Conservation (phyloP, 2,888 invertebrate species). For the Chaetoderma sp. region DNA sequence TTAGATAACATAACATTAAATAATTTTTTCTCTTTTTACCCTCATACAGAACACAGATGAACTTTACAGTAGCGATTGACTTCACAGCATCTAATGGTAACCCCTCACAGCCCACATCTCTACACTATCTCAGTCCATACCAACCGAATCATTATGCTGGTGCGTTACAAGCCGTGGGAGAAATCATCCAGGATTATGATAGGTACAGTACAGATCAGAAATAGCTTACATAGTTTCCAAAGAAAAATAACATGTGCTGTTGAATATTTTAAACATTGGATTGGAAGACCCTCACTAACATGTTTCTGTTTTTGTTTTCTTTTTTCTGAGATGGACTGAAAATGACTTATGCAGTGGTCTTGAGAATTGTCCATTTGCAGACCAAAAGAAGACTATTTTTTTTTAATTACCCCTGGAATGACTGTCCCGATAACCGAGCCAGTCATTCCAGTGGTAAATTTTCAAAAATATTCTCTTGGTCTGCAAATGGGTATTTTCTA, state of each 20-base stretch:
- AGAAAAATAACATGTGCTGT: neutral
- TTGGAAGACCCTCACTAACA: neutral
- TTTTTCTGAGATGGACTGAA: too few species aligned
- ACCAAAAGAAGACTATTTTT: too few species aligned
- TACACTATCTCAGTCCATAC: constrained; percentile 69
- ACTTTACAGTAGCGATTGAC: constrained; percentile 71
- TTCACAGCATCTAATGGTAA: constrained; percentile 72
- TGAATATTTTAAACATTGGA: neutral
- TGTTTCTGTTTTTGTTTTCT: too few species aligned
- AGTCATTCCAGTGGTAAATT: too few species aligned
- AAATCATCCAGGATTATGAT: constrained; percentile 71
- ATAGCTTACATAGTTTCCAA: neutral
- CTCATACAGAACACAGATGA: constrained; percentile 69
- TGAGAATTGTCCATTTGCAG: too few species aligned
- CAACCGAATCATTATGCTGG: constrained; percentile 71
- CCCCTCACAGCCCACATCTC: constrained; percentile 63
- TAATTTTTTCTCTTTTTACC: too few species aligned
- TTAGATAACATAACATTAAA: too few species aligned
- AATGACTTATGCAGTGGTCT: too few species aligned
- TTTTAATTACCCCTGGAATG: too few species aligned
- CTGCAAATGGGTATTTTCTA: too few species aligned
- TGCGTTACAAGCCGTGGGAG: constrained; percentile 71
- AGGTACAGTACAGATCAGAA: constrained; percentile 43
- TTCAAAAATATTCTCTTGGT: too few species aligned
- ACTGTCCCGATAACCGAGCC: too few species aligned